Evolutionary conservation across 2,888 invertebrate species (phyloP), one percentile per base, ranked within the genome.

Genomic region (Villa cingulata): DNA sequence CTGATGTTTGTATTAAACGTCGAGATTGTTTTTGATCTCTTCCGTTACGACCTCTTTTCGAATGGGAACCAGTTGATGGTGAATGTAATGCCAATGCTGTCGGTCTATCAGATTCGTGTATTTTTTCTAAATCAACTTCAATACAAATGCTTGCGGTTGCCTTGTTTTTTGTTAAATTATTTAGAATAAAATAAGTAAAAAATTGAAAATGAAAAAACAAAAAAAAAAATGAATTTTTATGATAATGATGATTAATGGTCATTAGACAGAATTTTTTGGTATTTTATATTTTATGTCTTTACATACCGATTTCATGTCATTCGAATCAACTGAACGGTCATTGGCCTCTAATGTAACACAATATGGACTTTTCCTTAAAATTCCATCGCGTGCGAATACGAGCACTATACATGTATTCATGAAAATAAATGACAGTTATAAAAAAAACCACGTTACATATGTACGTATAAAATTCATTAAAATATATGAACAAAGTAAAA

Each of bases 321-420:
- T 54, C 3, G 44, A 50, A 47, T 68, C 58, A 17, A 75, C 61
- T 15, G 74, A 68, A 51, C 69, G 68, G 56, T 78, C 78, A 19
- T 64, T 72, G 6, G 76, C 72, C 57, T 72, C 71, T 38, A 78
- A 60, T 1, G 66, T 59, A 36, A 77, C 69, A 46, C 68, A 70
- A 58, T 77, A 77, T 3, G 72, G 72, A 19, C 59, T 54, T 32
- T 57, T 54, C 4, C 61, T 58, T 12, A 68, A 55, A 37, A 66
- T 57, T 4, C 68, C 68, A 49, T 56, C 60, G 3, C 65, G 59
- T 4, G 62, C 53, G 51, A 66, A 66, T n/a, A 58, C 51, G 1
- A 68, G 54, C 54, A 68, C 68, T 68, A 37, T 16, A 23, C 23
- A 23, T 23, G 7, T 7, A 23, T 23, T 6, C 23, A 23, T 6